Conservation (phyloP, 2,888 invertebrate species). For the Harpalus rubripes region DNA sequence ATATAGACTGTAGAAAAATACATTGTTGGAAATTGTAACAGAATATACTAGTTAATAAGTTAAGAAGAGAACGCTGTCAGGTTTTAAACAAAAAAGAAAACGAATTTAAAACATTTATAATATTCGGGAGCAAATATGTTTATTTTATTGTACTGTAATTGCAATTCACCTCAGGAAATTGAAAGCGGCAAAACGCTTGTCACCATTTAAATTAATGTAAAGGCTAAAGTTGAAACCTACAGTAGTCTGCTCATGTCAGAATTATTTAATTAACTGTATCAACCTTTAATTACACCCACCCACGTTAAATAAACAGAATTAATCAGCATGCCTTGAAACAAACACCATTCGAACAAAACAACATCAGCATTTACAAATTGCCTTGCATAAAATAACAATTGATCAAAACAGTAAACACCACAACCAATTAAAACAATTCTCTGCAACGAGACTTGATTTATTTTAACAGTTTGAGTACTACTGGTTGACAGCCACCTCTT, state of each 20-base stretch:
- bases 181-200: neutral
- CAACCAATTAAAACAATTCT: constrained; percentile 35
- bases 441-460: constrained; percentile 40
- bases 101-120: too few relatives aligned
- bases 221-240: neutral
- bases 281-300: constrained; percentile 12
- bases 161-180: too few relatives aligned
- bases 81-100: too few relatives aligned
- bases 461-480: constrained; percentile 28
- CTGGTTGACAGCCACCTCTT: constrained; percentile 32
- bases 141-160: too few relatives aligned
- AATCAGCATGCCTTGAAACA: constrained; percentile 35
- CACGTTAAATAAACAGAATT: constrained; percentile 21
- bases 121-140: too few relatives aligned
- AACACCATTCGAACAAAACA: constrained; percentile 24
- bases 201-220: neutral
- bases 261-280: constrained; percentile 26
- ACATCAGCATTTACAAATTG: constrained; percentile 46
- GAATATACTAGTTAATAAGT: too few relatives aligned
- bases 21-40: too few relatives aligned
- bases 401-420: constrained; percentile 50
- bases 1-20: too few relatives aligned
- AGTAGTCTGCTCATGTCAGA: neutral
- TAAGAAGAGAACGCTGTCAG: too few relatives aligned
- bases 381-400: constrained; percentile 53